Base-by-base conservation (phyloP, 2,888 invertebrate genomes). In the Sympetrum striolatum region DNA sequence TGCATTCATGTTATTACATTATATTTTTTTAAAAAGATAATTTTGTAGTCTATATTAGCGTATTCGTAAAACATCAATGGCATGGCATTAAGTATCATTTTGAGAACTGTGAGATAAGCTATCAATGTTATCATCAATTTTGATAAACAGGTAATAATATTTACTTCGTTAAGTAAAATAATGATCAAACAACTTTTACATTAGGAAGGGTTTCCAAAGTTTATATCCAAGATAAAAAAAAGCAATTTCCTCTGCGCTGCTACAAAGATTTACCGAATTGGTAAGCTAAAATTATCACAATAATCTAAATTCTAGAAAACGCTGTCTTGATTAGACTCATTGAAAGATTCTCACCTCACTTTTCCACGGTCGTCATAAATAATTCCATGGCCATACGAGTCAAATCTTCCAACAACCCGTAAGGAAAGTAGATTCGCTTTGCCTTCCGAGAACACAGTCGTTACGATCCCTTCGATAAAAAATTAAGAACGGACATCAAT, bases 351-450 rank as follows among this genome's bases (percentile, higher is more conserved):
- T 64, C 60, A 60, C 86, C 86, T 86, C 31, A 86, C 86, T 31
- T 86, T 86, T 35, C 86, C 86, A 35, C 64, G n/a, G 37, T 64
- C 37, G 35, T n/a, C 60, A 86, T 64, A 86, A 60, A 86, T 86
- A 18, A 86, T 86, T 2, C 86, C 86, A 60, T 60, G 86, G 37
- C 86, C 86, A 60, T 86, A 86, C 4, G 60, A 53, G 37, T 82
- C 82, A 82, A 82, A 86, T 60, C n/a, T 64, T 64, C 60, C 86
- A 4, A 60, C 15, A 18, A 86, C 6, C 60, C 86, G 12, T 25
- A 82, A 15, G 22, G 35, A 60, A 22, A 35, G 22, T 37, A 60
- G 86, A 18, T 86, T 37, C n/a, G 58, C 86, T 60, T 86, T 31
- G 48, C 60, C 22, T n/a, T 37, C 35, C 6, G 60, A 60, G 22